Conservation (phyloP, 2,888 invertebrate genomes). For the Hypomecis atomaria region DNA sequence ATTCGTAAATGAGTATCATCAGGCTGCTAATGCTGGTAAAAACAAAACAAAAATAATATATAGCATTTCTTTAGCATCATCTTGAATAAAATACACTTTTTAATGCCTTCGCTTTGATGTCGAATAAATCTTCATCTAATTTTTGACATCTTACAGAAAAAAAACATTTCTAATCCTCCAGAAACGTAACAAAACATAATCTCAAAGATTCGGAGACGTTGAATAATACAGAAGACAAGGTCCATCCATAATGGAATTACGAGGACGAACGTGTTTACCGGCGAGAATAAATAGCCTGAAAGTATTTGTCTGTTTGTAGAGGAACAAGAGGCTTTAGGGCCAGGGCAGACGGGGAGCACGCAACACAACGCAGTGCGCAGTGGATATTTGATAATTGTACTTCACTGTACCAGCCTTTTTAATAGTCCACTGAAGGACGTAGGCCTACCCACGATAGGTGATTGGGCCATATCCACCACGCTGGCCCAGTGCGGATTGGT, state of each 20-base stretch:
- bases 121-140: neutral
- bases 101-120: neutral
- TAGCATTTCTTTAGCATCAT: too few relatives aligned
- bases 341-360: neutral
- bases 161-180: conserved; percentile 19
- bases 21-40: too few relatives aligned
- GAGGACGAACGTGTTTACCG: conserved; percentile 43
- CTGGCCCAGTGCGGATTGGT: too few relatives aligned
- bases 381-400: too few relatives aligned
- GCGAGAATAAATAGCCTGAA: conserved; percentile 44
- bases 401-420: too few relatives aligned
- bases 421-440: too few relatives aligned
- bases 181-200: conserved; percentile 32
- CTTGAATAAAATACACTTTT: neutral
- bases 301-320: conserved; percentile 43
- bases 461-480: too few relatives aligned
- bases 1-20: too few relatives aligned
- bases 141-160: neutral
- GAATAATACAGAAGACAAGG: conserved; percentile 44
- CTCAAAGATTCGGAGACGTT: conserved; percentile 39
- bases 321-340: conserved; percentile 28
- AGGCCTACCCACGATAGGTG: too few relatives aligned
- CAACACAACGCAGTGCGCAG: too few relatives aligned
- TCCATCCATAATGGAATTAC: conserved; percentile 47
- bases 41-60: too few relatives aligned